phyloP scores from a whole-genome alignment of 2,888 invertebrate species.

The Nymphalis polychloros region DNA sequence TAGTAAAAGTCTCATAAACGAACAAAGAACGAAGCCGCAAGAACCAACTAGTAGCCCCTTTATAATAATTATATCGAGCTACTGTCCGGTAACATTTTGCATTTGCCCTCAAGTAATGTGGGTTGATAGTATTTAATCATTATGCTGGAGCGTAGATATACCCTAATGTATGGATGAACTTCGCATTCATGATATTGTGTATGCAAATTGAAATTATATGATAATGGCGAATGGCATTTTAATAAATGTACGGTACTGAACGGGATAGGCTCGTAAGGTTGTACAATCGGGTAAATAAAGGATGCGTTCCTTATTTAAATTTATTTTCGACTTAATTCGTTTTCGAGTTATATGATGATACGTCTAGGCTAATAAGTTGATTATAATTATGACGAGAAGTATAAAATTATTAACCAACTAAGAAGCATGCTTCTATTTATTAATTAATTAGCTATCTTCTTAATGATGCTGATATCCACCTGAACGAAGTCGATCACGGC shows the following conservation, averaged over 20 bases:
- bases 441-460: too few species aligned
- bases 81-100: conserved; percentile 10
- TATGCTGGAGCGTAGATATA: conserved; percentile 34
- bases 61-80: background rate
- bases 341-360: too few species aligned
- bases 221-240: conserved; percentile 39
- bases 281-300: background rate
- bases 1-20: background rate
- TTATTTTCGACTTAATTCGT: too few species aligned
- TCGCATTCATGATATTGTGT: conserved; percentile 32
- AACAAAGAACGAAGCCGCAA: too few species aligned
- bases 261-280: conserved; percentile 14
- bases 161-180: conserved; percentile 30
- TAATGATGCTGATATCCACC: too few species aligned
- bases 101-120: conserved; percentile 22
- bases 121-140: conserved; percentile 39
- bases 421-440: too few species aligned
- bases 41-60: too few species aligned
- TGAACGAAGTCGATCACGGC: too few species aligned
- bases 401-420: too few species aligned
- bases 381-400: too few species aligned
- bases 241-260: conserved; percentile 33
- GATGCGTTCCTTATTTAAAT: too few species aligned
- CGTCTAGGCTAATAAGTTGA: too few species aligned
- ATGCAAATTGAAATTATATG: conserved; percentile 45